These are phyloP conservation scores for Lomographa bimaculata DNA, from an alignment of 2,888 invertebrate genomes.

Conservation along the genomic window DNA sequence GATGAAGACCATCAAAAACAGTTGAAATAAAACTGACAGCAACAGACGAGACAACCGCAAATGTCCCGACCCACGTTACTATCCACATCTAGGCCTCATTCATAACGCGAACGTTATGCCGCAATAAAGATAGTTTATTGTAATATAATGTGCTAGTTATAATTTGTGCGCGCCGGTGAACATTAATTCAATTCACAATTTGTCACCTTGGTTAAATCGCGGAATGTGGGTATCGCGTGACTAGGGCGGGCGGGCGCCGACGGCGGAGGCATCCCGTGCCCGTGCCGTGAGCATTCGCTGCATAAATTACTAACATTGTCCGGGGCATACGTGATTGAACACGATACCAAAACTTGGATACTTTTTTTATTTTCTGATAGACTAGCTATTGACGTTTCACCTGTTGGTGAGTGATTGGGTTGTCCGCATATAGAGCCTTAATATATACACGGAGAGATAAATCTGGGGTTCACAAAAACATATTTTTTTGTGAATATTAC, in stretches of 20 bases:
- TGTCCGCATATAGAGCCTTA: too few relatives aligned
- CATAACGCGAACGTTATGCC: slow-evolving; percentile 26
- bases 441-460: too few relatives aligned
- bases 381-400: too few relatives aligned
- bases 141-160: slow-evolving; percentile 52
- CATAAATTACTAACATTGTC: slow-evolving; percentile 62
- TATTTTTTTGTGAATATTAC: too few relatives aligned
- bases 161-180: slow-evolving; percentile 61
- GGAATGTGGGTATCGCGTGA: slow-evolving; percentile 77
- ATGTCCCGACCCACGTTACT: slow-evolving; percentile 12
- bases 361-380: too few relatives aligned
- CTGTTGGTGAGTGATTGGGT: too few relatives aligned
- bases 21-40: slow-evolving; percentile 14
- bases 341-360: neutral
- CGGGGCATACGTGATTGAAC: slow-evolving; percentile 17
- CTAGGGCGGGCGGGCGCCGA: slow-evolving; percentile 41
- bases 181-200: slow-evolving; percentile 78
- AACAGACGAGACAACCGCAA: slow-evolving; percentile 16
- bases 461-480: too few relatives aligned
- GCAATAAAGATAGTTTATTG: slow-evolving; percentile 39
- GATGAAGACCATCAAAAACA: slow-evolving; percentile 2
- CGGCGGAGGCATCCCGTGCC: slow-evolving; percentile 54
- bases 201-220: slow-evolving; percentile 71
- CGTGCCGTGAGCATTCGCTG: slow-evolving; percentile 65
- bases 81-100: slow-evolving; percentile 17